Conservation (phyloP, 2,888 invertebrate species). For the Elgonia sp. region DNA sequence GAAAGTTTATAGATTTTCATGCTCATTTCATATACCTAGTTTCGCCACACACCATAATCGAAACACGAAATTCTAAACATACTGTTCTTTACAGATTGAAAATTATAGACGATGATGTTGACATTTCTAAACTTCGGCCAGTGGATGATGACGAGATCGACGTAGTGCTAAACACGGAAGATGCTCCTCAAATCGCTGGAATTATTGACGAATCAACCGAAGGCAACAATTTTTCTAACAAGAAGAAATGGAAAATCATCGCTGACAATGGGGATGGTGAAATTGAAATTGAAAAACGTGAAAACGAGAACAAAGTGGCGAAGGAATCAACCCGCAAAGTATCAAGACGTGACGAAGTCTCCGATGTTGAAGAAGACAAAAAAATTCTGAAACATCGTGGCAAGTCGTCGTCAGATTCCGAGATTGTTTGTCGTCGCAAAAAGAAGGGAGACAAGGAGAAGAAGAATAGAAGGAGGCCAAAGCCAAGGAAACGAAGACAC, state of each 20-base stretch:
- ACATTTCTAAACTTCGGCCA: conserved; percentile 89
- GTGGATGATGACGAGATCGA: conserved; percentile 90
- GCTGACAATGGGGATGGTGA: conserved; percentile 83
- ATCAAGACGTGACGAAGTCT: not conserved
- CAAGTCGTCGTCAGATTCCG: conserved; percentile 73
- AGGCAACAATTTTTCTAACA: conserved; percentile 75
- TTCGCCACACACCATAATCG: no score
- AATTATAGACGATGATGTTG: conserved; percentile 95
- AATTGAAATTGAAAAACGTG: conserved; percentile 59
- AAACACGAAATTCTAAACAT: not conserved
- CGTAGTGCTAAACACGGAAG: conserved; percentile 92
- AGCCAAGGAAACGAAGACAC: conserved; percentile 54
- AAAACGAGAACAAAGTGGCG: not conserved
- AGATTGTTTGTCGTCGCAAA: conserved; percentile 69
- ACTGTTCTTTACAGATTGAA: conserved; percentile 89
- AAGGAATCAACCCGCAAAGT: no score
- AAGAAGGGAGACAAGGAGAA: conserved; percentile 38
- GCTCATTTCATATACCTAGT: no score
- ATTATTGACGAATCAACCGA: conserved; percentile 92
- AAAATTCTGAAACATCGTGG: conserved; percentile 11
- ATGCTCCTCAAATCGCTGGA: conserved; percentile 96
- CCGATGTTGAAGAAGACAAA: conserved; percentile 5
- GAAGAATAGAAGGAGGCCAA: conserved; percentile 15
- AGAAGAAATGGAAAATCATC: conserved; percentile 85
- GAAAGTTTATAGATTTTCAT: no score